Evolutionary conservation across 2,888 invertebrate genomes (phyloP).

Genomic region (Eristalinus sepulchralis): DNA sequence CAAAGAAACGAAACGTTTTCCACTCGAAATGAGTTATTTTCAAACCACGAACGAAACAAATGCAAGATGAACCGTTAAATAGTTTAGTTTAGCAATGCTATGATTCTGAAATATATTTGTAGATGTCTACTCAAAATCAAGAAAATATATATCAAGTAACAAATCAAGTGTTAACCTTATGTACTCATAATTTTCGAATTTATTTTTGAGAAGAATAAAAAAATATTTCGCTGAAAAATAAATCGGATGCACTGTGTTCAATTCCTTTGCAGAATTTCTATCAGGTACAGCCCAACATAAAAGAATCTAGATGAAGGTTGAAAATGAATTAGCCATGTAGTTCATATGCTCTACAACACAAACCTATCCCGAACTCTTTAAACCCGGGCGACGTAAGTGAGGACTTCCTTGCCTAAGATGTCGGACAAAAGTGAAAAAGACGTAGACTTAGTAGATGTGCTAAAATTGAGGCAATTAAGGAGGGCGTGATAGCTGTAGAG

Average conservation of each 20-base stretch:
- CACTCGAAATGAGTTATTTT: constrained; percentile 14
- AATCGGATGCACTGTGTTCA: neutral
- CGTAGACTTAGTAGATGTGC: no score
- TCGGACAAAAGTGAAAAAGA: no score
- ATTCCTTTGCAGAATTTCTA: no score
- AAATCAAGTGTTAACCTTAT: constrained; percentile 3
- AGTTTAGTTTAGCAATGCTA: constrained; percentile 25
- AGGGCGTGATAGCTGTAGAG: no score
- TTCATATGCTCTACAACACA: no score
- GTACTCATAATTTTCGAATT: constrained; percentile 46
- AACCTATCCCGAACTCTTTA: no score
- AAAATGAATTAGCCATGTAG: no score
- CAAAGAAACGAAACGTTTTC: neutral
- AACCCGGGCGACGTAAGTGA: no score
- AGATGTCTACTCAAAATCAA: neutral
- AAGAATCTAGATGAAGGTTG: no score
- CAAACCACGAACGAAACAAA: neutral
- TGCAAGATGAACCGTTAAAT: neutral
- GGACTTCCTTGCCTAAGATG: no score
- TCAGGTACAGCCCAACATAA: no score
- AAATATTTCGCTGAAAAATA: constrained; percentile 7
- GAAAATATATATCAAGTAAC: constrained; percentile 8
- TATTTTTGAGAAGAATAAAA: constrained; percentile 52
- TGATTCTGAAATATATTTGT: neutral
- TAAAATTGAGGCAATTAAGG: no score